phyloP scores from a whole-genome alignment of 2,797 vertebrate genomes.

The Argyrosomus regius region DNA sequence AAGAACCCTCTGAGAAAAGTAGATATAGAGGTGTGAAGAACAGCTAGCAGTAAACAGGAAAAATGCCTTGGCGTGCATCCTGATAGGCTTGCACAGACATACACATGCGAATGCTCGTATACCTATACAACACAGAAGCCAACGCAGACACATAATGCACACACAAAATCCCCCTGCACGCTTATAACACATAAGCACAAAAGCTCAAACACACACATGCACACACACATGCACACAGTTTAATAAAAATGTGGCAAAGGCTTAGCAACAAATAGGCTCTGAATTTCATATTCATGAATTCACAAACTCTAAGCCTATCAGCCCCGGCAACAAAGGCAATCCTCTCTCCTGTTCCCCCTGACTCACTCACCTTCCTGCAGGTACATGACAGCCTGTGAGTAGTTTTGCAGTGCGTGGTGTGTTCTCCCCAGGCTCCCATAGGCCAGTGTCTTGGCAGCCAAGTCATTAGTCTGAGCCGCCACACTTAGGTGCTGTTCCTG shows the following conservation, averaged over 20 bases:
- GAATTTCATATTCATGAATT: slow-evolving; percentile 83
- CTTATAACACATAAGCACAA: slow-evolving; percentile 68
- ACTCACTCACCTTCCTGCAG: slow-evolving; percentile 86
- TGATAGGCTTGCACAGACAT: slow-evolving; percentile 63
- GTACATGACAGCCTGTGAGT: slow-evolving; percentile 99
- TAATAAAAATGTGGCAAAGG: slow-evolving; percentile 77
- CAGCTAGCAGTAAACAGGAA: slow-evolving; percentile 68
- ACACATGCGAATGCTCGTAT: slow-evolving; percentile 66
- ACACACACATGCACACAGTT: slow-evolving; percentile 34
- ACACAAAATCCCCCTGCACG: slow-evolving; percentile 66
- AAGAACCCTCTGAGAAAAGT: slow-evolving; percentile 73
- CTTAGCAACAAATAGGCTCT: slow-evolving; percentile 78
- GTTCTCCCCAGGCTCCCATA: slow-evolving; percentile 97
- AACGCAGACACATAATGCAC: slow-evolving; percentile 60
- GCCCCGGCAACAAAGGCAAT: slow-evolving; percentile 76
- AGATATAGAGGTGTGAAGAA: slow-evolving; percentile 77
- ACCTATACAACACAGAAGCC: slow-evolving; percentile 68
- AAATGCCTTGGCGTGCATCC: slow-evolving; percentile 67
- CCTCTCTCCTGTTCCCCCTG: slow-evolving; percentile 56
- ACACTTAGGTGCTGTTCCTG: slow-evolving; percentile 98
- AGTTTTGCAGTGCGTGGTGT: slow-evolving; percentile 98
- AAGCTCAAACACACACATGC: slow-evolving; percentile 48
- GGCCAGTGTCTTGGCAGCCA: slow-evolving; percentile 95
- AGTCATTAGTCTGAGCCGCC: slow-evolving; percentile 95
- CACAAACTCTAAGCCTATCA: slow-evolving; percentile 81